These are phyloP conservation scores for Eristalis arbustorum DNA, from an alignment of 2,888 invertebrate genomes.

Conservation along the genomic window DNA sequence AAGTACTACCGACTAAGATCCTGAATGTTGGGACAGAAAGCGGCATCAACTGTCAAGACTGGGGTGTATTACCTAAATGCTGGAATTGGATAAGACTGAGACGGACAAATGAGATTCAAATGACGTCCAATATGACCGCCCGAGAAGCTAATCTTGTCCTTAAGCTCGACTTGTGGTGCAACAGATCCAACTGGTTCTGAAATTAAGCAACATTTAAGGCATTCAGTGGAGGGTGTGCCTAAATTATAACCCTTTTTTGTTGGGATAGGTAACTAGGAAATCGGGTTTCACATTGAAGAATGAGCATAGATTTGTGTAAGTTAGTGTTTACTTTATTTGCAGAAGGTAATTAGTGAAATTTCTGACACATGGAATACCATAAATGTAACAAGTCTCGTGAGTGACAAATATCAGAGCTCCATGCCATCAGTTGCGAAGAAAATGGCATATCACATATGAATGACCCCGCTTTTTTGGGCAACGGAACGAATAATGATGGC, in stretches of 20 bases:
- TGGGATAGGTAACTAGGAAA: constrained; percentile 1
- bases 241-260: background rate
- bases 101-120: constrained; percentile 82
- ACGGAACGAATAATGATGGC: no score
- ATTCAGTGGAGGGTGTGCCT: background rate
- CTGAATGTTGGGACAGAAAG: background rate
- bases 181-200: constrained; percentile 81
- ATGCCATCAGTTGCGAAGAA: no score
- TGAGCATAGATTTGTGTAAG: no score
- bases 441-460: no score
- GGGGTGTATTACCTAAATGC: constrained; percentile 81
- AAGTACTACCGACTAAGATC: background rate
- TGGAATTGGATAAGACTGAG: constrained; percentile 86
- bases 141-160: constrained; percentile 81
- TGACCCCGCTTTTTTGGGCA: no score
- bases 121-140: constrained; percentile 45
- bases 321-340: no score
- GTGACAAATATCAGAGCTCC: no score
- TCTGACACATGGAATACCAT: no score
- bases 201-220: constrained; percentile 43
- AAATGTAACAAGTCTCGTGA: no score
- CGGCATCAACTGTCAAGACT: background rate
- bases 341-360: no score
- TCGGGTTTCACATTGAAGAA: constrained; percentile 9
- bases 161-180: constrained; percentile 84